Percentiles rank a stretch among this genome's conserved stretches.
phyloP scores from a whole-genome alignment of 2,797 vertebrate genomes.

The Acropternis orthonyx region DNA sequence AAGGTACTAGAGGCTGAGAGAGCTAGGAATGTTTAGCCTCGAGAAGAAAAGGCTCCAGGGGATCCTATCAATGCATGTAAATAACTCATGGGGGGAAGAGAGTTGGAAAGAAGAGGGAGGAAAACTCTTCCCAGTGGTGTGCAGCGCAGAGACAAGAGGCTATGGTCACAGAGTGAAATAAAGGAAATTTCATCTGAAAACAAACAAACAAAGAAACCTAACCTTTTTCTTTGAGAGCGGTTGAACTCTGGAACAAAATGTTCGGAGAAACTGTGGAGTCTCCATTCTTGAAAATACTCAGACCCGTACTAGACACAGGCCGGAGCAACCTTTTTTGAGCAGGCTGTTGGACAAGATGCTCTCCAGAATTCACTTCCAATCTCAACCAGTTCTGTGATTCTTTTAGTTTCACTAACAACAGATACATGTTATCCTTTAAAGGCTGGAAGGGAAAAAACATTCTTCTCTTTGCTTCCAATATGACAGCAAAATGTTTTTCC shows the following conservation, averaged over 20 bases:
- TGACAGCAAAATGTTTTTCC: conserved; percentile 18
- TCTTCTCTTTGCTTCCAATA: neutral
- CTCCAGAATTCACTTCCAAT: neutral
- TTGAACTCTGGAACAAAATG: neutral
- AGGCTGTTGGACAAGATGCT: neutral
- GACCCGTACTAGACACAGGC: neutral
- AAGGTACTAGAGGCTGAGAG: neutral
- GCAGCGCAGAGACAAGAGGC: neutral
- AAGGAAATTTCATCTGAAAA: neutral
- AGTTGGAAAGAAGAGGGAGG: neutral
- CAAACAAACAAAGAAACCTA: rapidly evolving
- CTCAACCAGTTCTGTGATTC: neutral
- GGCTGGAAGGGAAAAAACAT: neutral
- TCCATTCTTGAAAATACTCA: neutral
- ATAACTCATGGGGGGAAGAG: neutral
- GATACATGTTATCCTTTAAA: neutral
- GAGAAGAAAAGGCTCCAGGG: neutral
- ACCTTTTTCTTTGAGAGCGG: neutral
- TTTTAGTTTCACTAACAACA: neutral
- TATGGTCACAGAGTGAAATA: neutral
- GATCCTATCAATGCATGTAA: neutral
- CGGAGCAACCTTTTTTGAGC: neutral
- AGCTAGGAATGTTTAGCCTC: neutral
- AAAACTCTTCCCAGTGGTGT: neutral
- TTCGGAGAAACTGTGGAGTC: neutral